Evolutionary conservation across 2,888 invertebrate species (phyloP), one percentile per base, ranked within the genome.

Genomic region (Nymphalis urticae): DNA sequence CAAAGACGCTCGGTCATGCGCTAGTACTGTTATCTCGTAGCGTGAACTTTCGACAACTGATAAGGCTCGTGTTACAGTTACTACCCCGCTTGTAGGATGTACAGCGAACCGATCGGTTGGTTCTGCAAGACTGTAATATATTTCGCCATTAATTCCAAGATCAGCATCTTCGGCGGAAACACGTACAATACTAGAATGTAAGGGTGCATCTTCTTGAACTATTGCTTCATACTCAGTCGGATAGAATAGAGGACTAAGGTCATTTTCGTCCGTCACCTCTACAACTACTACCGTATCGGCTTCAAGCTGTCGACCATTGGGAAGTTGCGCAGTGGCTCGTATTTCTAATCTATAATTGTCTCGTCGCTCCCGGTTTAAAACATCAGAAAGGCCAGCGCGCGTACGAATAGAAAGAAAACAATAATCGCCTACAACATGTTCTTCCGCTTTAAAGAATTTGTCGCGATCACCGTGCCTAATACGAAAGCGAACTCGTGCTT

Each of bases 91-190:
- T 66, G 97, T 97, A 1, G 98, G 98, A 87, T 99, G 98, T 68
- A 99, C 95, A 48, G 97, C 96, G 85, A 99, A 99, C 79, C 95
- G 95, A 81, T 97, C 96, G 58, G 96, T 97, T 69, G 95, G 94
- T 77, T 97, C 95, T 62, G 95, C 93, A 80, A 99, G 95, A 85
- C 97, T 98, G 90, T 98, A 99, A 90, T 99, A 99, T 78, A 99
- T 97, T 92, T 99, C 98, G 0, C 98, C 98, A 87, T 99, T 99
- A 78, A 97, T 94, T 3, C 99, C 99, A 48, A 97, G 93, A 87
- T 99, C 99, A 5, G 99, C 98, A 89, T 99, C 99, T 81, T 98
- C 98, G 0, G 99, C 99, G 48, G 95, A 93, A 63, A 97, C 97
- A 80, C 94, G 95, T 50, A 96, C 89, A 69, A 98, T 94, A 84